Base-by-base conservation (phyloP, 1,140 invertebrate species). In the Drosophila kurseongensis region DNA sequence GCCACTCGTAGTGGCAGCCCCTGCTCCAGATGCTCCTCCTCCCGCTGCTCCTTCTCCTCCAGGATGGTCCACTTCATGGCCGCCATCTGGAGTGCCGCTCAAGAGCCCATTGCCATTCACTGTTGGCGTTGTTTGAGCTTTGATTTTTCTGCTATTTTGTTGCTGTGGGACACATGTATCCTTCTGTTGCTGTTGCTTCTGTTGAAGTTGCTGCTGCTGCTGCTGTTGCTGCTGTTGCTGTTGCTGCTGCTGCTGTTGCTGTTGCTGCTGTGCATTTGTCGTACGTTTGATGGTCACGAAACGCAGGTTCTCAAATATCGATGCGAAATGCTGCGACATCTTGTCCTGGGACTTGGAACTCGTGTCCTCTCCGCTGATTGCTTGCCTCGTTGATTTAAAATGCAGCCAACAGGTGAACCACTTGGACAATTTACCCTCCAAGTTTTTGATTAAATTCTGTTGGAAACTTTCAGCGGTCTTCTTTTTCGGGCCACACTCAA, bases 321-420 rank as follows among this genome's bases (percentile, higher is more conserved):
- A 90, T 65, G 85, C 79, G 69, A 92, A 92, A 65, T 92, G 91
- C 72, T 91, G 90, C 68, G 91, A 92, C 91, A 92, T 92, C 79
- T 80, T 91, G 82, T 76, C 58, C 42, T 41, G 61, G 60, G 36
- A 51, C 38, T n/a, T 58, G 32, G 66, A 52, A 35, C 41, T 13
- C 41, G 42, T 38, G 42, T 47, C 45, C 41, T 55, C 41, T 38
- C 36, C 42, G 55, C 54, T 60, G 65, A 59, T 74, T 66, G 65
- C 62, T 78, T 36, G 54, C 54, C 67, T 73, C 58, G 80, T 80
- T 88, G 61, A 78, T 78, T 86, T 75, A 76, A 63, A 89, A 78
- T 88, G 84, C 83, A 80, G 63, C 63, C 84, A 73, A 68, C 79
- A 76, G 83, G 71, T 88, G 75, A 82, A 79, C 71, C 72, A 58